Evolutionary conservation across 2,888 invertebrate genomes (phyloP).

Genomic region (Hybos culiciformis): DNA sequence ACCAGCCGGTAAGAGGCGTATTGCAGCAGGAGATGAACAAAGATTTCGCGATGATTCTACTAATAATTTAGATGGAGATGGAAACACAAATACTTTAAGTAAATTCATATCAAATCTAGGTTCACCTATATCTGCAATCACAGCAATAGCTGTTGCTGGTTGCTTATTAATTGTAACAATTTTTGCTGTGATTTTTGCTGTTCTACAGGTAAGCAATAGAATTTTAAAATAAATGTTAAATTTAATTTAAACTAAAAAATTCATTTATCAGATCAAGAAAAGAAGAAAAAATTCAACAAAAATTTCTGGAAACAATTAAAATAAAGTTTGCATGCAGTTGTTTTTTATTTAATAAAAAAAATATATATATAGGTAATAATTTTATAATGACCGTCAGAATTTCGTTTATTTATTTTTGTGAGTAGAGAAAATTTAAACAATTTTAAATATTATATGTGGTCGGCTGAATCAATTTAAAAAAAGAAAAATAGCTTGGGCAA

Average conservation of each 20-base stretch:
- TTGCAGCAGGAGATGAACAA: constrained; percentile 43
- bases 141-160: constrained; percentile 50
- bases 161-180: constrained; percentile 56
- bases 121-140: constrained; percentile 47
- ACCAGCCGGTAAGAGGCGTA: constrained; percentile 59
- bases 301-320: constrained; percentile 4
- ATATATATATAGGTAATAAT: too few relatives aligned
- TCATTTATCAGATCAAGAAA: background rate
- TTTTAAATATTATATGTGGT: too few relatives aligned
- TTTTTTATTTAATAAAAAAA: too few relatives aligned
- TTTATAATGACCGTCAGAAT: too few relatives aligned
- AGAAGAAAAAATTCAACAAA: constrained; percentile 6
- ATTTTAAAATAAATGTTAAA: background rate
- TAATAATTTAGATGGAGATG: constrained; percentile 12
- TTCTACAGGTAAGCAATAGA: constrained; percentile 48
- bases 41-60: constrained; percentile 22
- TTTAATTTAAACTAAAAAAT: background rate
- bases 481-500: too few relatives aligned
- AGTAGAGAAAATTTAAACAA: too few relatives aligned
- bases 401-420: too few relatives aligned
- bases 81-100: constrained; percentile 17
- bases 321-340: too few relatives aligned
- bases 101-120: constrained; percentile 28
- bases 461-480: too few relatives aligned
- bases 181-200: constrained; percentile 55